A percentile compares a stretch with the other conserved stretches of the same genome.
Conservation (phyloP, 2,113 vertebrate genomes). For the Ceyx cyanopectus region DNA sequence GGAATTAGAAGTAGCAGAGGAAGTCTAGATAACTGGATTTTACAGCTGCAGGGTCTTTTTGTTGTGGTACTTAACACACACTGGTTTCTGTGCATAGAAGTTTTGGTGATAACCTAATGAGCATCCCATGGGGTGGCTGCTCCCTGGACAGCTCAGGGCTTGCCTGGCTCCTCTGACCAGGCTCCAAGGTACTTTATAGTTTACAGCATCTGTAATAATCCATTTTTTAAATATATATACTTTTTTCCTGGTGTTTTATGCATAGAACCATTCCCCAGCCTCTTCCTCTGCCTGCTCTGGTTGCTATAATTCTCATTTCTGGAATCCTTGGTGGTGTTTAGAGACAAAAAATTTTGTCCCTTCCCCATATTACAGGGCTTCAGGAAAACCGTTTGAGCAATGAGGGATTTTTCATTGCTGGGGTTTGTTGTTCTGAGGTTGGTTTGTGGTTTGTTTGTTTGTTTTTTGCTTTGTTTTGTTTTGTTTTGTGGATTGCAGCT, state of each 20-base stretch:
- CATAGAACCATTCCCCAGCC: background rate
- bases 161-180: background rate
- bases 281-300: background rate
- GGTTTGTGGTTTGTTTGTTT: no score
- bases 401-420: background rate
- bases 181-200: background rate
- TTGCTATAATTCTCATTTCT: background rate
- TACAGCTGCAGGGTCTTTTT: no score
- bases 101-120: fast-evolving
- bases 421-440: background rate
- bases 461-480: background rate
- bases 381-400: fast-evolving
- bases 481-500: background rate
- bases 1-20: no score
- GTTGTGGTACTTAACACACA: fast-evolving
- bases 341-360: background rate
- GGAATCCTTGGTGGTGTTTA: background rate
- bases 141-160: no score
- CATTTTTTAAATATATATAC: background rate
- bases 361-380: fast-evolving
- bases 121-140: background rate
- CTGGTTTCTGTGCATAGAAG: background rate
- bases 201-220: background rate
- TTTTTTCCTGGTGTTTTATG: background rate
- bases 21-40: background rate